Base-by-base conservation (phyloP, 2,113 vertebrate species). In the Saguinus midas region DNA sequence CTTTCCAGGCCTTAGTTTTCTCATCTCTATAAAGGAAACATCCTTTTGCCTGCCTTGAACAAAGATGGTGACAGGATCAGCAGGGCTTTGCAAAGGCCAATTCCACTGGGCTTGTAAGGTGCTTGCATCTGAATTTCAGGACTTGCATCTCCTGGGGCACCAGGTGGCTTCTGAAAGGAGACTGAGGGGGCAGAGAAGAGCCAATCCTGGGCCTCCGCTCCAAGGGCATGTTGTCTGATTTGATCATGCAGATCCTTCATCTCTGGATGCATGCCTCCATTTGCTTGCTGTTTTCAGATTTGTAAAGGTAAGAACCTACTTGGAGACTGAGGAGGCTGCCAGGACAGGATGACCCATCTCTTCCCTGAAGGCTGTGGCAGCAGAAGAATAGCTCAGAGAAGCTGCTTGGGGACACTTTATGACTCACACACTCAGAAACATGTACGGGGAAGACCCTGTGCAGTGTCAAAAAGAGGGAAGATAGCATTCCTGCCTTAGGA, bases 311-410 rank as follows among this genome's bases (percentile, higher is more conserved):
- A 80, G 73, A 70, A 35, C 23, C 8, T 91, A 6, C 92, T 64
- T 83, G 86, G 75, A 85, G 87, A 37, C 57, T 16, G 81, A 94
- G 32, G 12, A 58, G 55, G 20, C 5, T 1, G 20, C 25, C 6
- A 17, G 86, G 68, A 79, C 95, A 87, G 86, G 61, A 32, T 64
- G 81, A 50, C 29, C 90, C 32, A 18, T 84, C 70, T 96, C 72
- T 87, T 94, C 58, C 76, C 76, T 3, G 5, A 75, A 92, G 95
- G 80, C 58, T 52, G 32, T 0, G 4, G n/a, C 29, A 52, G 82
- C 35, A 23, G 23, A 20, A 72, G 11, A 61, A 83, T 45, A 45
- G 37, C 23, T 14, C 78, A 61, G 64, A 79, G 40, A 35, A 16
- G 76, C 35, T n/a, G 35, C 95, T 40, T 2, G 3, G 87, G 82